A percentile compares a stretch with the other conserved stretches of the same genome.
Conservation (phyloP, 2,888 invertebrate species). For the Augochlorella aurata region DNA sequence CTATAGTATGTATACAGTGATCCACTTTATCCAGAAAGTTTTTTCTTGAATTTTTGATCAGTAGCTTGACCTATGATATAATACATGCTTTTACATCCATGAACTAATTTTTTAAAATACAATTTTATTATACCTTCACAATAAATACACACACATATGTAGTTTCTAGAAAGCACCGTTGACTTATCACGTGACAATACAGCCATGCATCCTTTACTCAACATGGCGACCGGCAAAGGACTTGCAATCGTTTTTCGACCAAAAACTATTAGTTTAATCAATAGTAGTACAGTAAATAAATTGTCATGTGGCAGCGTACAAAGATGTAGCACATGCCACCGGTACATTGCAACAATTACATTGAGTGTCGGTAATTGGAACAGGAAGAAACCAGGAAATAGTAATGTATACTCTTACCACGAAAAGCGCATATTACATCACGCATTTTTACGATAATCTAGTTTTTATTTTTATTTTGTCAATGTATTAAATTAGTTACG, state of each 20-base stretch:
- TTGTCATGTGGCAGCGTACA: constrained; percentile 66
- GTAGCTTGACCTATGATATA: not conserved
- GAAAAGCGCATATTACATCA: constrained; percentile 75
- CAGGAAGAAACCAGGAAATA: constrained; percentile 69
- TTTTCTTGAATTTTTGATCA: not conserved
- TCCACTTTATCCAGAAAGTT: not conserved
- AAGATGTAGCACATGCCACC: constrained; percentile 70
- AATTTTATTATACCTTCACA: not conserved
- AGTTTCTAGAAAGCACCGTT: constrained; percentile 38
- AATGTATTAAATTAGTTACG: not conserved
- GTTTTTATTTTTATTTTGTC: not conserved
- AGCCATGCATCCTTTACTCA: constrained; percentile 76
- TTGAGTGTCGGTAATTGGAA: constrained; percentile 72
- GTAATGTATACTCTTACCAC: constrained; percentile 68
- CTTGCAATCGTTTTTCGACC: constrained; percentile 78
- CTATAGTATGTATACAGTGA: not conserved
- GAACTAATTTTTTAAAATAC: not conserved
- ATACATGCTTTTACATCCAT: not conserved
- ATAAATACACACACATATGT: not conserved
- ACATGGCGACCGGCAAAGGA: constrained; percentile 82
- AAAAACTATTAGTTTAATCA: constrained; percentile 76
- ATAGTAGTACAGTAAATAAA: constrained; percentile 73
- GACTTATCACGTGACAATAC: constrained; percentile 46
- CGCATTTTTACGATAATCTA: constrained; percentile 38
- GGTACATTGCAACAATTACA: constrained; percentile 65